phyloP scores from a whole-genome alignment of 2,113 vertebrate genomes.

The Cyanocitta stelleri region DNA sequence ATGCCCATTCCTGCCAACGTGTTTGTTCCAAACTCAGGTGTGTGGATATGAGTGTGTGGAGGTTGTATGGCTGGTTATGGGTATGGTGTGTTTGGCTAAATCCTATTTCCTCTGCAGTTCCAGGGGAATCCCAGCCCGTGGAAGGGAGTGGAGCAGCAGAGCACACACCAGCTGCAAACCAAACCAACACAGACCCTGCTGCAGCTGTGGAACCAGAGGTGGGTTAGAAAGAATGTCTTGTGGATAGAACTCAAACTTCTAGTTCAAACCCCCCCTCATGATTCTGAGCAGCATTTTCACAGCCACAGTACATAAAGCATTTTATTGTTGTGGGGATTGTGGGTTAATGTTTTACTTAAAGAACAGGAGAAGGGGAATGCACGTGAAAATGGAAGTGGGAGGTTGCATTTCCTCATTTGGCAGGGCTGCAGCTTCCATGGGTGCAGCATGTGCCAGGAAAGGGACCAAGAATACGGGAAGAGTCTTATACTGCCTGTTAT shows the following conservation, averaged over 20 bases:
- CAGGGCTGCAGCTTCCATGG: neutral
- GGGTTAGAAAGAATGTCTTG: neutral
- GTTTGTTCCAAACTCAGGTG: conserved; percentile 87
- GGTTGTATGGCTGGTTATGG: rapidly evolving
- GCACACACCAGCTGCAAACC: conserved; percentile 49
- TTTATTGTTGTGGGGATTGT: neutral
- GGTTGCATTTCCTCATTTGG: neutral
- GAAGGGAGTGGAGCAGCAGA: conserved; percentile 73
- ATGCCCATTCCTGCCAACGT: conserved; percentile 86
- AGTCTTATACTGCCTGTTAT: rapidly evolving
- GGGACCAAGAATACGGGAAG: neutral
- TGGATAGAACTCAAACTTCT: neutral
- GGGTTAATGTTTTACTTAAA: neutral
- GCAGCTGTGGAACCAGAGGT: conserved; percentile 60
- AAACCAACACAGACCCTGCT: conserved; percentile 62
- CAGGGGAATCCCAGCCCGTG: conserved; percentile 75
- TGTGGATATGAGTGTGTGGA: neutral
- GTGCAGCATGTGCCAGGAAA: neutral
- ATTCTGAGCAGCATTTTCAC: neutral
- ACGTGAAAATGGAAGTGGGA: neutral
- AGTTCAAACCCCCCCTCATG: rapidly evolving
- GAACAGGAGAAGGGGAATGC: neutral
- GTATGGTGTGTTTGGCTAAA: neutral
- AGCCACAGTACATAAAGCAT: neutral
- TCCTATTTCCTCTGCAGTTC: conserved; percentile 54